Evolutionary conservation across 2,113 vertebrate species (phyloP).

Genomic region (Sisor rabdophorus): DNA sequence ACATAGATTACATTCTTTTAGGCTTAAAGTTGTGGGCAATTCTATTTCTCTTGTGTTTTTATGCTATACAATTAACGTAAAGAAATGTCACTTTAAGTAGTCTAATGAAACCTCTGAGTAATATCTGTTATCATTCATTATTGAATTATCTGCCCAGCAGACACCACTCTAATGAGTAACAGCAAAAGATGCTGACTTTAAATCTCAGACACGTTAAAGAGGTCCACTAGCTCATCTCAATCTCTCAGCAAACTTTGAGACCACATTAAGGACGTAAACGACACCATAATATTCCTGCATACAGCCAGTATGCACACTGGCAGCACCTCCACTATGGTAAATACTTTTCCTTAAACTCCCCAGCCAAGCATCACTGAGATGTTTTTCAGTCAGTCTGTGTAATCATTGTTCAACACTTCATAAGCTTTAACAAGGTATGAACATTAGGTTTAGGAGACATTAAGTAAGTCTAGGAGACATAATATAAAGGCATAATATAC

Average conservation of each 20-base stretch:
- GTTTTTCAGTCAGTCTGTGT: slow-evolving; percentile 5
- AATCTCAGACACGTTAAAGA: slow-evolving; percentile 24
- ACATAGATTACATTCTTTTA: background rate
- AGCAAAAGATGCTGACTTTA: slow-evolving; percentile 24
- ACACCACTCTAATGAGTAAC: slow-evolving; percentile 29
- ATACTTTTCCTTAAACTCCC: slow-evolving; percentile 20
- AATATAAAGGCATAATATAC: background rate
- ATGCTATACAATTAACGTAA: slow-evolving; percentile 1
- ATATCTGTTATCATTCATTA: slow-evolving; percentile 23
- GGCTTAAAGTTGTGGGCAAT: background rate
- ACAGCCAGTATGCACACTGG: slow-evolving; percentile 22
- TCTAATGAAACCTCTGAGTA: slow-evolving; percentile 24
- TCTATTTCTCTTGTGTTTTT: background rate
- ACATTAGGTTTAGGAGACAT: background rate
- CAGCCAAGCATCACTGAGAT: slow-evolving; percentile 17
- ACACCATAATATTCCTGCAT: slow-evolving; percentile 28
- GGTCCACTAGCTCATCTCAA: slow-evolving; percentile 15
- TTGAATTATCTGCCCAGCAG: slow-evolving; percentile 9
- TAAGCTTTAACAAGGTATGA: slow-evolving; percentile 20
- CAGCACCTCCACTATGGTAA: slow-evolving; percentile 34
- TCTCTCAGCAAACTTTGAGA: slow-evolving; percentile 31
- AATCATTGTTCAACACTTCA: slow-evolving; percentile 33
- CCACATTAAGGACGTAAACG: slow-evolving; percentile 35
- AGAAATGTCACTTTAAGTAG: slow-evolving; percentile 24
- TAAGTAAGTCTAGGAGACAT: background rate